Evolutionary conservation across 1,140 invertebrate species (phyloP).

Genomic region (Harlomillsia oculata): DNA sequence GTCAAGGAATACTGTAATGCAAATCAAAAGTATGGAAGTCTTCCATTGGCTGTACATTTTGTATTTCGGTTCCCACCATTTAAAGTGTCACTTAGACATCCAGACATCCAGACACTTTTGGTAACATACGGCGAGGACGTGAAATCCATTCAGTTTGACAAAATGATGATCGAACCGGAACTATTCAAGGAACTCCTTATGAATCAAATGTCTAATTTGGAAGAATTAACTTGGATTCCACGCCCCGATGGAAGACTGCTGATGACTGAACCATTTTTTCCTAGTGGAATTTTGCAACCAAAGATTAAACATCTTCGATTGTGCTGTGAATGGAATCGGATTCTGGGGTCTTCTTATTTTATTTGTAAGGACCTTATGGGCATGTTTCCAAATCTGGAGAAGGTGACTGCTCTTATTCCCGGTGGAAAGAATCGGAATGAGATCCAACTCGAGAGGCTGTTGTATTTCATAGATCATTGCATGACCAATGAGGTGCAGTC

Average conservation of each 20-base stretch:
- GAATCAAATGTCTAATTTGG: neutral
- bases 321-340: neutral
- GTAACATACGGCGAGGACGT: neutral
- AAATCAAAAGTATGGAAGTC: neutral
- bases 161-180: neutral
- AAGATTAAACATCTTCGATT: neutral
- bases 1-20: neutral
- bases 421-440: slow-evolving; percentile 1
- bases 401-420: slow-evolving; percentile 1
- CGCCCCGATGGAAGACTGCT: neutral
- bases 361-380: too few species aligned
- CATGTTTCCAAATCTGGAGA: slow-evolving; percentile 4
- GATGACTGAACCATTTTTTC: neutral
- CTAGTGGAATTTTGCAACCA: neutral
- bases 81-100: too few species aligned
- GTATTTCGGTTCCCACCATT: too few species aligned
- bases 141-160: slow-evolving; percentile 9
- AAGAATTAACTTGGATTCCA: slow-evolving; percentile 6
- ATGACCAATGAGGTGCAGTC: slow-evolving; percentile 1
- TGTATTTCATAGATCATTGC: neutral
- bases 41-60: neutral
- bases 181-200: neutral
- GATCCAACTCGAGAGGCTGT: neutral
- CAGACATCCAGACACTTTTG: neutral
- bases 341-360: too few species aligned